A percentile compares a stretch with the other conserved stretches of the same genome.
Evolutionary conservation across 2,113 vertebrate genomes (phyloP).

Genomic region (Herpailurus yagouaroundi): DNA sequence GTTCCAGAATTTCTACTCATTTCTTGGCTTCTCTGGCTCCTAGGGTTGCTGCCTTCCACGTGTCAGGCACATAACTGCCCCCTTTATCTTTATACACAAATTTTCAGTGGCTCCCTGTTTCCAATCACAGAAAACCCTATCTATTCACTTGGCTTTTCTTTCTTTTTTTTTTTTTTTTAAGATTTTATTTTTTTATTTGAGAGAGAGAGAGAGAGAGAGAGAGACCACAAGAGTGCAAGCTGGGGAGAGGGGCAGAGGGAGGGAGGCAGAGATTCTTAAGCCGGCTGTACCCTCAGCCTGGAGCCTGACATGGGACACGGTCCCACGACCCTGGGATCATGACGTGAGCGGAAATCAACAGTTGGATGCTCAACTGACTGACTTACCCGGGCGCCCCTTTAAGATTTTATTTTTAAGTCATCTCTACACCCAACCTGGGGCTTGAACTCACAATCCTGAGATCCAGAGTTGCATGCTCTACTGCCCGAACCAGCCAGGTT

Average conservation of each 20-base stretch:
- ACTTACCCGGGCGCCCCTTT: no score
- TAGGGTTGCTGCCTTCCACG: neutral
- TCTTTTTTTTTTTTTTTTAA: neutral
- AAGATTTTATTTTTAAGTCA: neutral
- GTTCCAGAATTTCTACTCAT: slow-evolving; percentile 3
- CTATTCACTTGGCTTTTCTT: neutral
- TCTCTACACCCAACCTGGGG: neutral
- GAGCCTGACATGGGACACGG: no score
- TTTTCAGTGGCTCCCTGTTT: neutral
- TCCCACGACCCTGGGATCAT: no score
- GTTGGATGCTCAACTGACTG: no score
- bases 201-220: no score
- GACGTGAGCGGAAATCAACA: no score
- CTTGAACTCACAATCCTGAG: neutral
- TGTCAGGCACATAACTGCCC: neutral
- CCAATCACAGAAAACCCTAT: neutral
- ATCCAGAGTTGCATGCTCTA: neutral
- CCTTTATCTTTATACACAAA: neutral
- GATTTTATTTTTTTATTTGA: no score
- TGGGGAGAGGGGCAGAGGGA: no score
- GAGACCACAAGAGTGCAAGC: no score
- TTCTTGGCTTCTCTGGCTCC: neutral
- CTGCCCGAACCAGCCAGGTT: neutral
- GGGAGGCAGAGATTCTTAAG: no score
- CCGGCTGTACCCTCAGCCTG: no score